Conservation (phyloP, 2,888 invertebrate species). For the Agrotis segetum region DNA sequence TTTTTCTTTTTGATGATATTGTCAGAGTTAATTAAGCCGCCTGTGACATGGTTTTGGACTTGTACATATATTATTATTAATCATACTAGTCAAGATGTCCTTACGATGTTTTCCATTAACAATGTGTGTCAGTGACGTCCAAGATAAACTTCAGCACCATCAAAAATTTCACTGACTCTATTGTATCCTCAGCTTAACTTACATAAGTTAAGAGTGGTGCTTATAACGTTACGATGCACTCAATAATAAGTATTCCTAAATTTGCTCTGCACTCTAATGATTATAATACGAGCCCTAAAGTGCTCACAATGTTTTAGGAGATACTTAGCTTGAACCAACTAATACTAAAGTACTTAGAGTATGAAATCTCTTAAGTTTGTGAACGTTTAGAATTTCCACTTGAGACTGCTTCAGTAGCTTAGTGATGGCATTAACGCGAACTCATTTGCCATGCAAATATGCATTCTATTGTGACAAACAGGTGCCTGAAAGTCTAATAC, state of each 20-base stretch:
- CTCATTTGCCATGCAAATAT: constrained; percentile 9
- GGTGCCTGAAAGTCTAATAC: neutral
- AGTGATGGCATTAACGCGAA: constrained; percentile 11
- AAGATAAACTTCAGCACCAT: too few species aligned
- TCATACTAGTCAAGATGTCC: too few species aligned
- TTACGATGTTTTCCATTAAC: too few species aligned
- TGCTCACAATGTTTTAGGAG: neutral
- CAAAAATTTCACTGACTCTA: too few species aligned
- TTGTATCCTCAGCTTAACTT: too few species aligned
- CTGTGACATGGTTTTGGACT: too few species aligned
- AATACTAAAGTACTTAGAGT: constrained; percentile 8
- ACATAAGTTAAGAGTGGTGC: neutral
- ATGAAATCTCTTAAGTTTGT: constrained; percentile 14
- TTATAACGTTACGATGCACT: neutral
- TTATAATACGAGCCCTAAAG: neutral
- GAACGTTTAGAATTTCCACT: constrained; percentile 15
- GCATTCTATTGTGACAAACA: neutral
- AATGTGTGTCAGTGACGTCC: too few species aligned
- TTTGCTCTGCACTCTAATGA: neutral
- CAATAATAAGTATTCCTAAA: neutral
- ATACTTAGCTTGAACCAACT: neutral
- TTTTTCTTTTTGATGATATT: too few species aligned
- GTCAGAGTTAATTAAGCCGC: too few species aligned
- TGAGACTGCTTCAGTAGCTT: neutral
- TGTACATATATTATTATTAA: too few species aligned